phyloP scores from a whole-genome alignment of 2,888 invertebrate species.

The Melitaea athalia region DNA sequence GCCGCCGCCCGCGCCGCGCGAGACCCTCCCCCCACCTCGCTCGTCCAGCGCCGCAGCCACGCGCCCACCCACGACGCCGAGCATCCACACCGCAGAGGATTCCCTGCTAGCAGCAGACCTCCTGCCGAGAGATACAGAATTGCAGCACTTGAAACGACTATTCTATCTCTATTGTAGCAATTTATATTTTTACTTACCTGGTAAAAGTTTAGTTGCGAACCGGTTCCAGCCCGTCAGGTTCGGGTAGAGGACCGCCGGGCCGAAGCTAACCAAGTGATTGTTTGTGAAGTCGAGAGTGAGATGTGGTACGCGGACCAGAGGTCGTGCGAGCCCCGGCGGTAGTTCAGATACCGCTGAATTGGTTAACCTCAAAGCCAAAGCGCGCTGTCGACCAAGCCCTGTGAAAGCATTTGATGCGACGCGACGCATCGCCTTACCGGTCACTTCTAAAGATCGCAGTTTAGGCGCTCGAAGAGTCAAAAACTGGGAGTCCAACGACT shows the following conservation, averaged over 20 bases:
- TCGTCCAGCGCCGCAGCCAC: constrained; percentile 93
- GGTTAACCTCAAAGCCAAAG: constrained; percentile 85
- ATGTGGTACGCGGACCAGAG: constrained; percentile 87
- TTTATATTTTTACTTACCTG: constrained; percentile 79
- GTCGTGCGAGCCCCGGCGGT: constrained; percentile 87
- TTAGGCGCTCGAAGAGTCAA: constrained; percentile 87
- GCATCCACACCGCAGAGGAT: constrained; percentile 92
- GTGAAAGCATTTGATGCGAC: constrained; percentile 87
- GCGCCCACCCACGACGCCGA: constrained; percentile 92
- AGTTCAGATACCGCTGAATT: constrained; percentile 87
- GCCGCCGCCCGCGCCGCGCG: constrained; percentile 54
- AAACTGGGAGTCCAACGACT: constrained; percentile 86
- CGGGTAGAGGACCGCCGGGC: constrained; percentile 89
- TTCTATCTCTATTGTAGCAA: background rate
- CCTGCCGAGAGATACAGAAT: constrained; percentile 54
- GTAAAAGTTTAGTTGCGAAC: constrained; percentile 90
- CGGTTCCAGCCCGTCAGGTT: constrained; percentile 91
- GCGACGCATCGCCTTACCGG: constrained; percentile 85
- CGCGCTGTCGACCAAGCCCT: constrained; percentile 86
- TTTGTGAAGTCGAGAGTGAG: constrained; percentile 89
- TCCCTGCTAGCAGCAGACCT: constrained; percentile 89
- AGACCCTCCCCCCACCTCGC: constrained; percentile 87
- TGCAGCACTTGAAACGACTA: background rate
- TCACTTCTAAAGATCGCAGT: constrained; percentile 87
- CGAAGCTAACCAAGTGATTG: constrained; percentile 87